phyloP scores from a whole-genome alignment of 2,888 invertebrate genomes.

The Tribolium freemani region DNA sequence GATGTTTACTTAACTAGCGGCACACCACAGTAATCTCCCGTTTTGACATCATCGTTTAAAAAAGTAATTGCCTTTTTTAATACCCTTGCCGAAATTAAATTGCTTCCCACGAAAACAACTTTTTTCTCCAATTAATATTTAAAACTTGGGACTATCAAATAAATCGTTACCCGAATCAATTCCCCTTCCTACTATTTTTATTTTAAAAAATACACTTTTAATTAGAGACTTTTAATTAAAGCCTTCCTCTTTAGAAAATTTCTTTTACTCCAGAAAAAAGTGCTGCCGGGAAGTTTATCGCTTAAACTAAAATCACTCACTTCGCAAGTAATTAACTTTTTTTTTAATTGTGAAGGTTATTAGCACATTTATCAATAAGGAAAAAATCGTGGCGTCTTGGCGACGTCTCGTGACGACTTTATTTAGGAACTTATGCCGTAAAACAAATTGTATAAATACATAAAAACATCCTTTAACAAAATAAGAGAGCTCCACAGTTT shows the following conservation, averaged over 20 bases:
- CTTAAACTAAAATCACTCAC: too few species aligned
- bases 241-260: background rate
- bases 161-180: background rate
- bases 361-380: background rate
- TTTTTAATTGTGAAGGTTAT: too few species aligned
- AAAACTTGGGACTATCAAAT: background rate
- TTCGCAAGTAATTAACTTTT: too few species aligned
- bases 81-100: constrained; percentile 19
- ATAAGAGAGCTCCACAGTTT: constrained; percentile 38
- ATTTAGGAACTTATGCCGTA: constrained; percentile 34
- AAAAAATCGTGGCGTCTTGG: constrained; percentile 21
- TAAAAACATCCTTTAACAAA: constrained; percentile 39
- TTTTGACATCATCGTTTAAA: constrained; percentile 32
- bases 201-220: background rate
- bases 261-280: background rate
- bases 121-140: constrained; percentile 19
- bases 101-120: constrained; percentile 8
- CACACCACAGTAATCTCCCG: constrained; percentile 8
- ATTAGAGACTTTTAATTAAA: too few species aligned
- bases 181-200: background rate
- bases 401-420: constrained; percentile 10
- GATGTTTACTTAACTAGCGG: constrained; percentile 32
- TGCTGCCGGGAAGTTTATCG: too few species aligned
- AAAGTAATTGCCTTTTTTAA: constrained; percentile 40
- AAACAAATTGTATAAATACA: constrained; percentile 40